Evolutionary conservation across 2,113 vertebrate genomes (phyloP).

Genomic region (Dinomys branickii): DNA sequence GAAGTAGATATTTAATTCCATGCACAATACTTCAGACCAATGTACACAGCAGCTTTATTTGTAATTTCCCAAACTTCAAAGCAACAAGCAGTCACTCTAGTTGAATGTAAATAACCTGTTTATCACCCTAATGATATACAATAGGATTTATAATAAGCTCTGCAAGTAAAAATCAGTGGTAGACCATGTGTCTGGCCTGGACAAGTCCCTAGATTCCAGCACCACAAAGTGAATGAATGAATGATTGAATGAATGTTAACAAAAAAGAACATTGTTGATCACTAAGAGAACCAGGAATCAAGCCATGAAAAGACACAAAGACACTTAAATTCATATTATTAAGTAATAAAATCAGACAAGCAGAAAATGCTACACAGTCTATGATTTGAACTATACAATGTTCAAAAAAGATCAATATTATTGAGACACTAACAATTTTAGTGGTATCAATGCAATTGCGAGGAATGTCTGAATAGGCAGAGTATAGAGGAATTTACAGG

Average conservation of each 20-base stretch:
- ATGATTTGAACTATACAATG: not conserved
- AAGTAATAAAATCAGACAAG: not conserved
- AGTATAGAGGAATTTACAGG: not conserved
- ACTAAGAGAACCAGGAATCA: not conserved
- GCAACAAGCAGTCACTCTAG: not conserved
- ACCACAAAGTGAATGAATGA: not conserved
- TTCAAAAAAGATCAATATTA: not conserved
- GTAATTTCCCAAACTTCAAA: not conserved
- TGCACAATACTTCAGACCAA: not conserved
- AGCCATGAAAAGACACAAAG: not conserved
- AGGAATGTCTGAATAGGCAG: not conserved
- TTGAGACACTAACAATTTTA: not conserved
- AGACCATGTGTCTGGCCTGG: not conserved
- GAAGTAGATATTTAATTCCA: not conserved
- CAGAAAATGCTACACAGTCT: not conserved
- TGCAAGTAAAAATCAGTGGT: not conserved
- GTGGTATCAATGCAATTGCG: not conserved
- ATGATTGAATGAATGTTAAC: not conserved
- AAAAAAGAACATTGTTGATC: not conserved
- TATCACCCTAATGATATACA: too few species aligned
- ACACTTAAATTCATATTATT: not conserved
- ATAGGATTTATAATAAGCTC: not conserved
- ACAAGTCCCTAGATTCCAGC: not conserved
- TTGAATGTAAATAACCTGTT: not conserved
- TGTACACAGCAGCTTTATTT: not conserved